Base-by-base conservation (phyloP, 2,797 vertebrate species). In the Lindbergichthys nudifrons region DNA sequence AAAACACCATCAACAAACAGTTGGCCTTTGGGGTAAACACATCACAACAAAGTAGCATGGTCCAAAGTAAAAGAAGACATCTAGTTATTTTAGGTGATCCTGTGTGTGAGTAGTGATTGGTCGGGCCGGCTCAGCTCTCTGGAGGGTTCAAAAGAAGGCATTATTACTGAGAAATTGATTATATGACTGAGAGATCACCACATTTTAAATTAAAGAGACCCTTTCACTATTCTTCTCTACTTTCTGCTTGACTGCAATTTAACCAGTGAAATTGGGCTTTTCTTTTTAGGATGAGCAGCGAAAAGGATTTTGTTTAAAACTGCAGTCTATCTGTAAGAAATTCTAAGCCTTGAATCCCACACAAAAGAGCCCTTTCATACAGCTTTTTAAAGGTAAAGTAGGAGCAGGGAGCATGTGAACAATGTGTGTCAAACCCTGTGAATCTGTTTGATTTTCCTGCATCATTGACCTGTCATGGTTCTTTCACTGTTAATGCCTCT, bases 381-480 rank as follows among this genome's bases (percentile, higher is more conserved):
- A 26, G 9, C 15, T 56, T 70, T 23, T 32, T 16, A 54, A 62
- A 53, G 41, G 14, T 41, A 41, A 61, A 10, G 21, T 30, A 0
- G 11, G 6, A 53, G 52, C 59, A 56, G 19, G 61, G 53, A 52
- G 23, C 13, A 18, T 57, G 46, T 62, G 65, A 76, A 68, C 41
- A 23, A 26, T 66, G 76, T 58, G 48, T 66, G 70, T 46, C 61
- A 51, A 65, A 70, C 75, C 58, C 50, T 1, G 14, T 73, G 46
- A 75, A 65, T 48, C 56, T 10, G 3, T 80, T 67, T 54, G 64
- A 18, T 64, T 71, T 71, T 11, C 51, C 58, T 52, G 73, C 72
- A 64, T 80, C 76, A 72, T 59, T 42, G 67, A 16, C 70, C 75
- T 47, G 66, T 86, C 84, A 70, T 51, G 66, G 69, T 77, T 19